These are phyloP conservation scores for Meles meles DNA, from an alignment of 2,113 vertebrate genomes.

Conservation along the genomic window DNA sequence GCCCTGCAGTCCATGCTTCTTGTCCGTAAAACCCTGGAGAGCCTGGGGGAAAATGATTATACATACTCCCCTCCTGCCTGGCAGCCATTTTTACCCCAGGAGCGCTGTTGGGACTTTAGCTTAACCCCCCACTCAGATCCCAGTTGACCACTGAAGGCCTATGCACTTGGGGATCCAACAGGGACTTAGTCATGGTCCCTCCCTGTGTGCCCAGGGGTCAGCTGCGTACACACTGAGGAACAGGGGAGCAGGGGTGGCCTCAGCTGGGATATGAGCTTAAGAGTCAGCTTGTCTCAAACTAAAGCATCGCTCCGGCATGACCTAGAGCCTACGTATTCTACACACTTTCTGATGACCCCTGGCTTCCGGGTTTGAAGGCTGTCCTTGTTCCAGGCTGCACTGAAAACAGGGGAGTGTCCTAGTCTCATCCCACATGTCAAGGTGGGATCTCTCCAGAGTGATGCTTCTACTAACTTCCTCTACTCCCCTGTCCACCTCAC, in stretches of 20 bases:
- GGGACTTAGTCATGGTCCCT: background rate
- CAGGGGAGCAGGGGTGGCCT: background rate
- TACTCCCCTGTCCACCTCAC: background rate
- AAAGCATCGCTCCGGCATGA: no score
- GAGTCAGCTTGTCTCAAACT: background rate
- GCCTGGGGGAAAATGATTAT: background rate
- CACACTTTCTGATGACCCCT: background rate
- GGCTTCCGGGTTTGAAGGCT: background rate
- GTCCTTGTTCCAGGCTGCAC: background rate
- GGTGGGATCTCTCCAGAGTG: no score
- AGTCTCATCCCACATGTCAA: rapidly evolving
- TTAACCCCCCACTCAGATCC: background rate
- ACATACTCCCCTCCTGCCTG: no score
- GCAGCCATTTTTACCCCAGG: background rate
- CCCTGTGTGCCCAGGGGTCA: no score
- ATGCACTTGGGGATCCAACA: no score
- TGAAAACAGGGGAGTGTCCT: no score
- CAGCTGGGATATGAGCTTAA: background rate
- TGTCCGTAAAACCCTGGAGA: background rate
- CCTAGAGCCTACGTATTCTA: rapidly evolving
- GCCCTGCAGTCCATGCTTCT: background rate
- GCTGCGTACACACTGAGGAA: background rate
- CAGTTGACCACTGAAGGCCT: background rate
- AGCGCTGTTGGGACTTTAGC: background rate
- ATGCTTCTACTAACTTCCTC: no score